These are phyloP conservation scores for Loriculus beryllinus DNA, from an alignment of 2,797 vertebrate genomes.

Conservation along the genomic window DNA sequence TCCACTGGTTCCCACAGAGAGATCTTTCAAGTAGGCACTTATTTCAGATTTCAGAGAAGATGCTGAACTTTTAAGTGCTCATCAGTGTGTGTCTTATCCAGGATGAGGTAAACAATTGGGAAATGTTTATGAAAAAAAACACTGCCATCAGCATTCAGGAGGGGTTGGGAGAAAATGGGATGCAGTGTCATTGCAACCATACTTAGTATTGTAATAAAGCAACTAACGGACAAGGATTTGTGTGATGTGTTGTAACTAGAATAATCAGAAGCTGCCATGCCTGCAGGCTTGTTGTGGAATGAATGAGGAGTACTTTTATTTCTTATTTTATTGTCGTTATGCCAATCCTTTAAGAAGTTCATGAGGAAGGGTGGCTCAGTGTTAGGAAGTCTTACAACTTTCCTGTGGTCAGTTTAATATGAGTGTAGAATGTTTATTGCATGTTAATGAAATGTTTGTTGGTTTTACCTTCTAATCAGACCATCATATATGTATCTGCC, in stretches of 20 bases:
- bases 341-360: not conserved
- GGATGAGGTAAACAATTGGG: conserved; percentile 36
- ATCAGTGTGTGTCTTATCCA: conserved; percentile 29
- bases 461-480: not conserved
- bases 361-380: not conserved
- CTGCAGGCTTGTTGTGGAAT: not conserved
- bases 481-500: conserved; percentile 12
- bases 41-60: conserved; percentile 7
- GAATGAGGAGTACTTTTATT: not conserved
- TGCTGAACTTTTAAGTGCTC: conserved; percentile 36
- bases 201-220: not conserved
- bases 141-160: conserved; percentile 2
- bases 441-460: not conserved
- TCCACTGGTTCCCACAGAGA: conserved; percentile 45
- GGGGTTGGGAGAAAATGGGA: not conserved
- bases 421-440: not conserved
- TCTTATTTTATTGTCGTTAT: not conserved
- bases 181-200: not conserved
- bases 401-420: not conserved
- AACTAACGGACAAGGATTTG: not conserved
- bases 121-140: conserved; percentile 41
- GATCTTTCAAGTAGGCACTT: not conserved
- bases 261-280: not conserved
- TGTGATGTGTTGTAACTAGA: not conserved
- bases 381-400: not conserved